Base-by-base conservation (phyloP, 2,888 invertebrate genomes). In the Trissonchulus sp. region DNA sequence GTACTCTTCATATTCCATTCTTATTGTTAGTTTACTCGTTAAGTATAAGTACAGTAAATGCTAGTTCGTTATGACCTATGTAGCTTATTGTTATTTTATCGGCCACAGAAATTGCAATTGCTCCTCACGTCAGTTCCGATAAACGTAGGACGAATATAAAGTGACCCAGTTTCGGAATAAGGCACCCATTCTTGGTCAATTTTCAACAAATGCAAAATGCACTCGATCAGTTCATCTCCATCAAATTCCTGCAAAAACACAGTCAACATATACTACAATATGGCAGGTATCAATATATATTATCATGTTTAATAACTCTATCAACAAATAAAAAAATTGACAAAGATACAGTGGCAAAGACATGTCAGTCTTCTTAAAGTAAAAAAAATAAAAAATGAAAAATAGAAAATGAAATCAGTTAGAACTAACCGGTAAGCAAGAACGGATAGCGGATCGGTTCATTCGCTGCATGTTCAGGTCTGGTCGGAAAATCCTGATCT, bases 101-200 rank as follows among this genome's bases (percentile, higher is more conserved):
- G n/a, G n/a, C n/a, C n/a, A n/a, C n/a, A 88, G 90, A 90, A 87
- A n/a, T n/a, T n/a, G n/a, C n/a, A n/a, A n/a, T n/a, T n/a, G n/a
- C n/a, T n/a, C n/a, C 90, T 90, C 87, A 97, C 97, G 88, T 99
- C 99, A 76, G 93, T 94, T 77, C 93, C 98, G 83, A 99, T 97
- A 74, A 96, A 87, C 15, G 97, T 94, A 36, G 99, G 99, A 81
- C 99, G 89, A 79, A 99, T 90, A 84, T 99, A 99, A 62, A 99
- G 89, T 81, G 96, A 94, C 81, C 93, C 91, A 60, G 92, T 89
- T 82, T 81, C 80, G 15, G 91, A 90, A 85, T 93, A 91, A 3
- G 99, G 99, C 8, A 99, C 95, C 98, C 98, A 99, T 86, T 96
- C 96, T 82, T 93, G 92, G 85, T 99, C 99, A 78, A 99, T 90